Evolutionary conservation across 2,888 invertebrate genomes (phyloP), one percentile per base, ranked within the genome.

Genomic region (Standfussiana lucernea): DNA sequence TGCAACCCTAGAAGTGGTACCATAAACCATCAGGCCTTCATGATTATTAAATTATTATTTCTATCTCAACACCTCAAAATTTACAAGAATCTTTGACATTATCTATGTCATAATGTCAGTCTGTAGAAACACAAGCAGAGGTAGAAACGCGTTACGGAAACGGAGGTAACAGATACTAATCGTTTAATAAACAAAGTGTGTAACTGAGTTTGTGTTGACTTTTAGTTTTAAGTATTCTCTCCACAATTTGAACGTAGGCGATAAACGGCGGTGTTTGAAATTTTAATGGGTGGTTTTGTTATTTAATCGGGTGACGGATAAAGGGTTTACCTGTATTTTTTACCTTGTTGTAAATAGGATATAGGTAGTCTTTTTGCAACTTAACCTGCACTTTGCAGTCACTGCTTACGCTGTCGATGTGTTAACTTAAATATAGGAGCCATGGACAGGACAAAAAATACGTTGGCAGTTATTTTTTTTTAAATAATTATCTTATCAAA

Each of bases 171-270:
- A 79, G 66, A 64, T 80, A 73, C 85, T 87, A 82, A 87, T 77
- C 59, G 87, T 67, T 72, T 87, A 79, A 37, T 76, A 84, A 84
- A 87, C 77, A 82, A 84, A 77, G 72, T 65, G 69, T 80, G 77
- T 80, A 68, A 85, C 73, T 35, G 61, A 66, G 69, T 81, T 85
- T 70, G 67, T 68, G 82, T 72, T 70, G 32, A 64, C 62, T 77
- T 79, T 77, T 87, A 76, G 35, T 77, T 82, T 79, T 86, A 77
- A 37, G 84, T 86, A 85, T 85, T 85, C 86, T 65, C 61, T 64
- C 18, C 84, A 71, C 84, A 85, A 65, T 86, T 74, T 72, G 64
- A 73, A 75, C 40, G 47, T 66, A 64, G 70, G 10, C 64, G 64
- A 72, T 80, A 68, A 71, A 75, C 50, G 66, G 21, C 70, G 69